Evolutionary conservation across 2,797 vertebrate species (phyloP), one percentile per base, ranked within the genome.

Genomic region (Dipus sagitta): DNA sequence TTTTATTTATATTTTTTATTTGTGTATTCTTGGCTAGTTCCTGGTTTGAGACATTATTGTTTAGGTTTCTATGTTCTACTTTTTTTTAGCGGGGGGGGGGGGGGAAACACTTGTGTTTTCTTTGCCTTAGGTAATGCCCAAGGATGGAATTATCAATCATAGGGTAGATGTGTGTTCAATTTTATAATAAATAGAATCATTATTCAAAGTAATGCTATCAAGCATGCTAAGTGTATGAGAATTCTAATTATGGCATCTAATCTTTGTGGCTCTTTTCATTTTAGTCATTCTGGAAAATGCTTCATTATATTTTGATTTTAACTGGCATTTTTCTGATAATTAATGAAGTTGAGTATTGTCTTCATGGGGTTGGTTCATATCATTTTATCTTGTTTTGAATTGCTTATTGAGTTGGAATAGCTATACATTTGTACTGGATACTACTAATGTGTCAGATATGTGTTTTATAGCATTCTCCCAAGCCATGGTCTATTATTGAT

Each of bases 301-400:
- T 24, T 70, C 38, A 72, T 82, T 15, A 18, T 30, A 70, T 74
- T 87, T 77, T 90, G 7, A 65, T 71, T 88, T 93, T 75, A 64
- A 34, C 30, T 75, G 54, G 17, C 3, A 34, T 76, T 80, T 87
- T 54, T 3, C 24, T 92, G 58, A 68, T 74, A 32, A 64, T 34
- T 90, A 60, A 72, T 30, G 62, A 70, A 62, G 13, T 34, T 74
- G 21, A 70, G 3, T 47, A 90, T 68, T n/a, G 30, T 92, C 80
- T 74, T 64, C 3, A 23, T 58, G 24, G 38, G 6, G 28, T 47
- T 52, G 0, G 70, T 78, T 10, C 24, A 12, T 32, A 65, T 83
- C 70, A 21, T 79, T 77, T 75, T n/a, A 72, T 42, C 4, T 86
- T 62, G 81, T 67, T 89, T 83, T 62, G 28, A 18, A 47, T 54